phyloP scores from a whole-genome alignment of 2,888 invertebrate species.

The Sepiola atlantica region DNA sequence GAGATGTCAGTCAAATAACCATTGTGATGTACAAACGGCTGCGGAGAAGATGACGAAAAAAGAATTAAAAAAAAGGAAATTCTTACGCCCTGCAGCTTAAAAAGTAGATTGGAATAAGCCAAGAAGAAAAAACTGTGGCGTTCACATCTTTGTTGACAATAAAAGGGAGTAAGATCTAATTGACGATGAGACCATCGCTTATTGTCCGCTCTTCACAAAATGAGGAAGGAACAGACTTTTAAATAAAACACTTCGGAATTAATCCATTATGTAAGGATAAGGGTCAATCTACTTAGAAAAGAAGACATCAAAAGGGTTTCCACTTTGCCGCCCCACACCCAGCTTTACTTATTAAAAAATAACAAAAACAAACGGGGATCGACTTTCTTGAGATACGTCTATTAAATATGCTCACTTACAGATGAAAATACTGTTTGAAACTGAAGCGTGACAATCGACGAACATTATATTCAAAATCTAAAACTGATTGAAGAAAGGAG shows the following conservation, averaged over 20 bases:
- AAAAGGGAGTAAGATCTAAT: background rate
- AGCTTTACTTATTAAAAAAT: background rate
- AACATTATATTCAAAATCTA: too few species aligned
- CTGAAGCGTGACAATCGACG: too few species aligned
- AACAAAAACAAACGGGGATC: too few species aligned
- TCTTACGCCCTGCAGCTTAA: background rate
- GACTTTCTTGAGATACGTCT: too few species aligned
- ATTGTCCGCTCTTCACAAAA: background rate
- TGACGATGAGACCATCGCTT: background rate
- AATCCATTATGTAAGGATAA: constrained; percentile 21
- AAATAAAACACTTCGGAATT: background rate
- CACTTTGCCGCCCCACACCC: background rate
- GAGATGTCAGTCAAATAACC: constrained; percentile 19
- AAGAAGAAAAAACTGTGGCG: background rate
- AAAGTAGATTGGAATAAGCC: constrained; percentile 6
- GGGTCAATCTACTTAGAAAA: constrained; percentile 11
- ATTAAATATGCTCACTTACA: too few species aligned
- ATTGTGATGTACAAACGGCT: background rate
- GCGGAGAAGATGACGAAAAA: background rate
- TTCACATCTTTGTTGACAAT: background rate
- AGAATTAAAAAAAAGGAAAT: background rate
- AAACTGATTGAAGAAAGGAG: too few species aligned
- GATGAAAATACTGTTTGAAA: too few species aligned
- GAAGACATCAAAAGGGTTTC: background rate
- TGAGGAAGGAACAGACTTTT: background rate